These are phyloP conservation scores for Alexandromys fortis DNA, from an alignment of 2,113 vertebrate genomes.

Conservation along the genomic window DNA sequence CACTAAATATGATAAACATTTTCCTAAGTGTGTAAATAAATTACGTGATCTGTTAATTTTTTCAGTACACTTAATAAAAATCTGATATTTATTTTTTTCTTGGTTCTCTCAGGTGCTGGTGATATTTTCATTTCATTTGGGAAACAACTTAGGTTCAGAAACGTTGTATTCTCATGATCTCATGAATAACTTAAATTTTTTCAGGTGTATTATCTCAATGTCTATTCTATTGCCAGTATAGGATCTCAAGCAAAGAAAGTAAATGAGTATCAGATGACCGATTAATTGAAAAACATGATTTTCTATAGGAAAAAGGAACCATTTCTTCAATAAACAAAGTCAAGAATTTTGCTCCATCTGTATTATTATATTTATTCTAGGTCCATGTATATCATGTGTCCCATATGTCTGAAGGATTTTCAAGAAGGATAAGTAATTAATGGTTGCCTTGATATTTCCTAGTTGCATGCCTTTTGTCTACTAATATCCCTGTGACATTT, in stretches of 20 bases:
- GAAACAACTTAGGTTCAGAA: background rate
- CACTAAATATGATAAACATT: background rate
- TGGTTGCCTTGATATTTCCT: too few relatives aligned
- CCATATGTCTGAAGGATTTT: too few relatives aligned
- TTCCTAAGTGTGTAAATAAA: background rate
- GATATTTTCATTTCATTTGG: background rate
- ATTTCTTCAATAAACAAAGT: too few relatives aligned
- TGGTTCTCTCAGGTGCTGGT: background rate
- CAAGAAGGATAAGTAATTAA: too few relatives aligned
- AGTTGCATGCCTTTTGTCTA: too few relatives aligned
- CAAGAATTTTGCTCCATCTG: too few relatives aligned
- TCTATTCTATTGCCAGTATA: background rate
- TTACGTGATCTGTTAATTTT: background rate
- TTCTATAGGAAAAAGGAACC: background rate
- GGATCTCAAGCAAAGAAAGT: background rate
- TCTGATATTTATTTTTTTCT: background rate
- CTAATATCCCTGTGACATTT: too few relatives aligned
- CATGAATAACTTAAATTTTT: background rate
- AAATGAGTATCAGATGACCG: background rate
- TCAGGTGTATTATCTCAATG: background rate
- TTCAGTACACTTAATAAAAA: background rate
- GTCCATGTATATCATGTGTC: too few relatives aligned
- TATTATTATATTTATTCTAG: too few relatives aligned
- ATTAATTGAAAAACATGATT: background rate
- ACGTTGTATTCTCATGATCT: background rate